Percentiles rank a stretch among this genome's conserved stretches.
Evolutionary conservation across 2,113 vertebrate genomes (phyloP).

Genomic region (Cryptotis parvus): DNA sequence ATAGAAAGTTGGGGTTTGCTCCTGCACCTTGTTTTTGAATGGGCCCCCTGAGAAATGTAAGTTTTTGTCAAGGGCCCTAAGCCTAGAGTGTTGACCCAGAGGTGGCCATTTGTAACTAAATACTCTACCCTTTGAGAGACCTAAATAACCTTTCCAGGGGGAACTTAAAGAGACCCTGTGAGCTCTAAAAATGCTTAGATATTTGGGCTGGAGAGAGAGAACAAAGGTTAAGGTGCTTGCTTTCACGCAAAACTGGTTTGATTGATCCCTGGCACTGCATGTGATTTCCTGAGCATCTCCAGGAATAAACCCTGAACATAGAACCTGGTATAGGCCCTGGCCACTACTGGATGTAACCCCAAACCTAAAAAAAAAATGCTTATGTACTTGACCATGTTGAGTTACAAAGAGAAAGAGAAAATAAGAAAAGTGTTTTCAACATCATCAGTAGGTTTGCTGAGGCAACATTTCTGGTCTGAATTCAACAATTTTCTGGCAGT

Average conservation of each 20-base stretch:
- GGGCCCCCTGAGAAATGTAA: neutral
- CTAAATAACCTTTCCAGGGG: neutral
- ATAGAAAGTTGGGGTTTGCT: conserved; percentile 19
- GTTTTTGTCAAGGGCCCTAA: neutral
- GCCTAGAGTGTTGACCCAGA: neutral
- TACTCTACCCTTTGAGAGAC: neutral
- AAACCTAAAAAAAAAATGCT: no score
- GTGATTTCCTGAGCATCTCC: no score
- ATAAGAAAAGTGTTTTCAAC: neutral
- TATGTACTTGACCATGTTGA: neutral
- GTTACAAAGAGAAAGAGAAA: conserved; percentile 14
- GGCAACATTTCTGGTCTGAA: neutral
- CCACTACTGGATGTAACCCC: no score
- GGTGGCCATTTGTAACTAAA: neutral
- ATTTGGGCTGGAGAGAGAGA: neutral
- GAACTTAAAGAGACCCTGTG: neutral
- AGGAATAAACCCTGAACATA: no score
- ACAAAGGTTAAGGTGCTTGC: no score
- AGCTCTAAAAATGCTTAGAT: conserved; percentile 17
- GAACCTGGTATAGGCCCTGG: no score
- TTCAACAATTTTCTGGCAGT: neutral
- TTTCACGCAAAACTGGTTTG: no score
- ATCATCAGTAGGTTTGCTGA: neutral
- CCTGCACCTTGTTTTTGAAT: conserved; percentile 35
- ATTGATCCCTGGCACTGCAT: no score